Evolutionary conservation across 2,888 invertebrate species (phyloP), one percentile per base, ranked within the genome.

Genomic region (Cryptophagus acutangulus): DNA sequence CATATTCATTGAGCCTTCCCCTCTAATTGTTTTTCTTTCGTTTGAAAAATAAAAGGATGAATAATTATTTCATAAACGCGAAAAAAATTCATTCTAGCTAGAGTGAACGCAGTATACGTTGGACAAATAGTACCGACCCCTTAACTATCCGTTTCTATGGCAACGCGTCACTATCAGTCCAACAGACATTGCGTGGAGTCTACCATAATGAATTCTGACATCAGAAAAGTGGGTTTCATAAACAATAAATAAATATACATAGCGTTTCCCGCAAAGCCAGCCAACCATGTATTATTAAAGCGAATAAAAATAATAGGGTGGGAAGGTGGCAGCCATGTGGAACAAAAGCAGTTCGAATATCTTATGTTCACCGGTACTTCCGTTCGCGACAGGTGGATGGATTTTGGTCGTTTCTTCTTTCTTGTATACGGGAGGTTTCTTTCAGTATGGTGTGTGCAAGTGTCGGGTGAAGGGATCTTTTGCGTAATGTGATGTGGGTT

Each of bases 361-460:
- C 51, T 51, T 42, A 46, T 42, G 48, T 46, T 42, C 41, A 46
- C 43, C 45, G 48, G 45, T 46, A 51, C 48, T 51, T 51, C 51
- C 51, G 46, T 36, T 36, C 44, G 43, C 51, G 51, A 48, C 51
- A 51, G 51, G 51, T 51, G 51, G 47, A 40, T 31, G n/a, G n/a
- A n/a, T n/a, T n/a, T 40, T 31, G 35, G 41, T 33, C 34, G 34
- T 13, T 10, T 20, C 35, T 40, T 33, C 15, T 15, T 31, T 31
- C 31, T 15, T 16, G 16, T 13, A 31, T 26, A 6, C 36, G 29
- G 36, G 24, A 30, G 38, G 34, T 26, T 37, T 33, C 24, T 31
- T 38, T 40, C 24, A 25, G 16, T n/a, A 3, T 18, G 8, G 15
- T 18, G 13, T 17, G 17, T 18, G 2, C 33, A 16, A 14, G 14